These are phyloP conservation scores for Prionace glauca DNA, from an alignment of 2,797 vertebrate species.

Conservation along the genomic window DNA sequence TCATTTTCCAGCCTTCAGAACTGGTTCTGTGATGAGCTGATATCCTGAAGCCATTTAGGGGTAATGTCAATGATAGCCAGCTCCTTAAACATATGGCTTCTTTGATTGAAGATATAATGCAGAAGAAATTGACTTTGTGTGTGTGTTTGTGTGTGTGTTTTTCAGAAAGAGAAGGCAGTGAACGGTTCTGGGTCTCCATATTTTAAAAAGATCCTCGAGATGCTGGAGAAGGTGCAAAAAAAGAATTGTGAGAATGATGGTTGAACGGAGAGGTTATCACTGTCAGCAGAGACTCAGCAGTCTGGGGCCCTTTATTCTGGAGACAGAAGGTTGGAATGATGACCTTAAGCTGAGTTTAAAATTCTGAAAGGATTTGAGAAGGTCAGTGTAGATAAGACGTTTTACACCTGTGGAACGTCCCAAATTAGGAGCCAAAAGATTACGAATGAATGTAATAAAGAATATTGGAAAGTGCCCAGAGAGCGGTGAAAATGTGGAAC, in stretches of 20 bases:
- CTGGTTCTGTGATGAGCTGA: slow-evolving; percentile 17
- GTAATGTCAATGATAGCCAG: background rate
- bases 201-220: background rate
- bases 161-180: too few species aligned
- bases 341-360: background rate
- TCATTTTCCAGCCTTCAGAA: slow-evolving; percentile 6
- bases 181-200: background rate
- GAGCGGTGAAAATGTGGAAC: background rate
- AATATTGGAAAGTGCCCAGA: background rate
- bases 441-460: background rate
- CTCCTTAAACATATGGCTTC: background rate
- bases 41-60: background rate
- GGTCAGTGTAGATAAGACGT: background rate
- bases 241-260: background rate
- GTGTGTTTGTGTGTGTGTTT: background rate
- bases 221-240: background rate
- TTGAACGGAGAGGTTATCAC: background rate
- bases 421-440: background rate
- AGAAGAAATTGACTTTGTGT: background rate
- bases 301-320: background rate
- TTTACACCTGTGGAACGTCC: background rate
- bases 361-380: background rate
- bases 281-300: background rate
- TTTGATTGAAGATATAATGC: background rate
- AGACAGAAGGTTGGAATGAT: background rate